phyloP scores from a whole-genome alignment of 2,113 vertebrate genomes.

The Ardeotis arabs region DNA sequence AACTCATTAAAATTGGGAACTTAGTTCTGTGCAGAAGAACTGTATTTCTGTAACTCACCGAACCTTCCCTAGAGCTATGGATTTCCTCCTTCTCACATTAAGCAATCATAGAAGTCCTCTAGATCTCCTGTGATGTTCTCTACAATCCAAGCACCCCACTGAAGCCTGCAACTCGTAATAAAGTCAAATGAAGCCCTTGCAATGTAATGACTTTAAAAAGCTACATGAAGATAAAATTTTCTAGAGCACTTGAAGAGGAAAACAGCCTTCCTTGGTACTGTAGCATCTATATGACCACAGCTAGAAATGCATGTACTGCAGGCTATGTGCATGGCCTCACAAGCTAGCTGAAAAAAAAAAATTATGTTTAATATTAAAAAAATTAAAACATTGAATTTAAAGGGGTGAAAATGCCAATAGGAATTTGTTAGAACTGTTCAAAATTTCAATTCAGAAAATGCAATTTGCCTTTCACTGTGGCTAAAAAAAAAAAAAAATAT shows the following conservation, averaged over 20 bases:
- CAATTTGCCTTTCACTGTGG: neutral
- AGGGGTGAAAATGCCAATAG: neutral
- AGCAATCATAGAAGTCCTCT: neutral
- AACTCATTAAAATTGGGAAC: neutral
- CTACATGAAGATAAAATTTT: neutral
- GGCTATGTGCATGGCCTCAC: neutral
- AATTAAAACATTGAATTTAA: neutral
- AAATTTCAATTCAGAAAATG: neutral
- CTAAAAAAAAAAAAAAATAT: neutral
- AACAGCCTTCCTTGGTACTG: neutral
- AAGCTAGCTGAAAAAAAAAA: neutral
- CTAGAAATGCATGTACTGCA: fast-evolving
- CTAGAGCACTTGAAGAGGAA: neutral
- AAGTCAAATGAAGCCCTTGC: neutral
- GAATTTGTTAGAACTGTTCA: neutral
- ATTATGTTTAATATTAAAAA: neutral
- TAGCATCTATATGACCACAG: neutral
- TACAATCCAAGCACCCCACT: neutral
- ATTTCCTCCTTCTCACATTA: neutral
- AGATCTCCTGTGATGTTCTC: neutral
- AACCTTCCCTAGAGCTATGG: neutral
- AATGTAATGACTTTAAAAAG: neutral
- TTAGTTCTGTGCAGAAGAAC: neutral
- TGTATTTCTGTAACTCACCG: neutral
- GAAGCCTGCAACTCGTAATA: neutral